phyloP scores from a whole-genome alignment of 64 coral and sea anemone species.

The Dendronephthya gigantea region DNA sequence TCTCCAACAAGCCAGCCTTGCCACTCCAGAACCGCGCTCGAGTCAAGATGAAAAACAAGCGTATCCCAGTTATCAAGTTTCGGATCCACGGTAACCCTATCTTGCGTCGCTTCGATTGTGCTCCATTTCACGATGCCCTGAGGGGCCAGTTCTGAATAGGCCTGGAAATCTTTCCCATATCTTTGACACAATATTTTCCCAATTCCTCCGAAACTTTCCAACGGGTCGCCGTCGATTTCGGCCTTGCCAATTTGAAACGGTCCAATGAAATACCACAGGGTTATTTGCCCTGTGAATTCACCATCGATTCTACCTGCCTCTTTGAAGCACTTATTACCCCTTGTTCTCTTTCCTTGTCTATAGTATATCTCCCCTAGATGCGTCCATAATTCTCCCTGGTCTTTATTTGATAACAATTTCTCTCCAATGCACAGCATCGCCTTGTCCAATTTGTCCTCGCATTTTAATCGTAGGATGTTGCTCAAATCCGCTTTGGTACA shows the following conservation, averaged over 20 bases:
- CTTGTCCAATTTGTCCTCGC: background rate
- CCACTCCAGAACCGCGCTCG: constrained; percentile 81
- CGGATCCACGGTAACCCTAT: constrained; percentile 39
- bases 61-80: constrained; percentile 68
- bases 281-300: constrained; percentile 54
- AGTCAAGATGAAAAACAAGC: constrained; percentile 66
- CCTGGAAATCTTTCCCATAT: constrained; percentile 41
- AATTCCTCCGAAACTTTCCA: constrained; percentile 81
- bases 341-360: constrained; percentile 36
- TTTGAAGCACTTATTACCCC: constrained; percentile 72
- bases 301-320: constrained; percentile 55
- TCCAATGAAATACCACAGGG: constrained; percentile 80
- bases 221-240: constrained; percentile 91
- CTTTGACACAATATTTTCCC: constrained; percentile 57
- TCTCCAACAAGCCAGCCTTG: constrained; percentile 86
- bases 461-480: background rate
- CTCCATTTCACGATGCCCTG: constrained; percentile 64
- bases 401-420: background rate
- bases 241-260: constrained; percentile 77
- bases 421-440: background rate
- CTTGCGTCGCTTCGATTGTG: constrained; percentile 18
- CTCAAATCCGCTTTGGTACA: background rate
- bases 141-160: constrained; percentile 56
- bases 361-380: constrained; percentile 63
- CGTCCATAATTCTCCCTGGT: constrained; percentile 53